Evolutionary conservation across 2,888 invertebrate species (phyloP), one percentile per base, ranked within the genome.

Genomic region (Eupithecia pulchellata): DNA sequence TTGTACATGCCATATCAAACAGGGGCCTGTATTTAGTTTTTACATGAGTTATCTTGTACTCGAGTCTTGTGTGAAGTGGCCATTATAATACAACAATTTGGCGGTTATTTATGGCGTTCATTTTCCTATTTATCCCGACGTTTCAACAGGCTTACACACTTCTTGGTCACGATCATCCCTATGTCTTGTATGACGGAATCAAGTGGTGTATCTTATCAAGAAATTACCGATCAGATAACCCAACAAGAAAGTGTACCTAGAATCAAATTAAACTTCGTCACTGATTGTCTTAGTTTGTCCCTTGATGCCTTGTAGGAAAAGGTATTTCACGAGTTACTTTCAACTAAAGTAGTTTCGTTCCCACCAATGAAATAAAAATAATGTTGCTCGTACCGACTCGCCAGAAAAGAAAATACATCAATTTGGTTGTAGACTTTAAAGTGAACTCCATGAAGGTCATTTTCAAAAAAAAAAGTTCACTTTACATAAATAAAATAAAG

Each of bases 1-100:
- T 78, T 82, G 81, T 81, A 84, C 81, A 82, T 78, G 79, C 78
- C 80, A 73, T 69, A 72, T 67, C 64, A 71, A 72, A 75, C 66
- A 61, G 58, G 69, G 60, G 61, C 14, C 25, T 34, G 32, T 32
- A 34, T 66, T 30, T 47, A 63, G 30, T 52, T 60, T n/a, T 29
- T 14, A 34, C 61, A 30, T 25, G 72, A 11, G 29, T 69, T n/a
- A 61, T 47, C 34, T 42, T 36, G 13, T 25, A 25, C 52, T 20
- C 4, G n/a, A n/a, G n/a, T n/a, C n/a, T n/a, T n/a, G n/a, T n/a
- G n/a, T n/a, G 42, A 42, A 42, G 39, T 17, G 39, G 2, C 42
- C 11, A 42, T 39, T 39, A 5, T 39, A 17, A 17, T 17, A 17
- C 6, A 5, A 1, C 6, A 17, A 39, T 5, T 39, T 17, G 17